Conservation (phyloP, 2,888 invertebrate species). For the Hydraecia micacea region DNA sequence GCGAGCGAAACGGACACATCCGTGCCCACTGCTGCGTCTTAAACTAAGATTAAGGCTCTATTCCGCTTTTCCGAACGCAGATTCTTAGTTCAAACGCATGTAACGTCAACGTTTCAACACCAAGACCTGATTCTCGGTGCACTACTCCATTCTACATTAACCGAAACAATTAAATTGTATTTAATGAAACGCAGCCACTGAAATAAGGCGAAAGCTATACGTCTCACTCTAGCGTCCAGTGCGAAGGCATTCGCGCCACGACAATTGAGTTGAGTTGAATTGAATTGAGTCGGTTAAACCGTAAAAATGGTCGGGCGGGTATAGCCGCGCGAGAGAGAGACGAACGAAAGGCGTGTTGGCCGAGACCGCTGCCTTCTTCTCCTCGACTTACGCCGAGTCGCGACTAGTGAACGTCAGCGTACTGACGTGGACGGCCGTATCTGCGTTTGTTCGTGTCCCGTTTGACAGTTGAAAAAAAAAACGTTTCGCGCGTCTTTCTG, state of each 20-base stretch:
- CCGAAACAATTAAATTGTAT: conserved; percentile 61
- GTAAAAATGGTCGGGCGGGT: conserved; percentile 90
- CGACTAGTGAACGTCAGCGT: conserved; percentile 89
- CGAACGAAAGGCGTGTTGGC: conserved; percentile 89
- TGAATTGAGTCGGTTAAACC: conserved; percentile 90
- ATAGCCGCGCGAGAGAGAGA: conserved; percentile 88
- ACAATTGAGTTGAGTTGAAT: conserved; percentile 91
- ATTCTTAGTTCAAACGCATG: conserved; percentile 82
- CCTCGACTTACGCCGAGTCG: conserved; percentile 89
- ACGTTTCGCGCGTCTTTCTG: conserved; percentile 87
- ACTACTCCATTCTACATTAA: conserved; percentile 53
- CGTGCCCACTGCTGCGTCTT: conserved; percentile 85
- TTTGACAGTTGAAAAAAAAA: conserved; percentile 86
- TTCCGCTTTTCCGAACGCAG: conserved; percentile 83
- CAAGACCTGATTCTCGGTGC: conserved; percentile 59
- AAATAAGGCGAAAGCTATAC: conserved; percentile 82
- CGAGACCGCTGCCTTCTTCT: conserved; percentile 90
- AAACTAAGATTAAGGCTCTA: conserved; percentile 88
- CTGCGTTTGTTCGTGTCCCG: conserved; percentile 76
- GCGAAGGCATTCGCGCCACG: conserved; percentile 89
- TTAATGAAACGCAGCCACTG: conserved; percentile 73
- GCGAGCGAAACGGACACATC: conserved; percentile 84
- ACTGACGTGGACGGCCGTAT: conserved; percentile 88
- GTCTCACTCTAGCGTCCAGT: conserved; percentile 89
- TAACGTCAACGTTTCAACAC: conserved; percentile 72